Conservation (phyloP, 2,797 vertebrate species). For the Ispidina picta region DNA sequence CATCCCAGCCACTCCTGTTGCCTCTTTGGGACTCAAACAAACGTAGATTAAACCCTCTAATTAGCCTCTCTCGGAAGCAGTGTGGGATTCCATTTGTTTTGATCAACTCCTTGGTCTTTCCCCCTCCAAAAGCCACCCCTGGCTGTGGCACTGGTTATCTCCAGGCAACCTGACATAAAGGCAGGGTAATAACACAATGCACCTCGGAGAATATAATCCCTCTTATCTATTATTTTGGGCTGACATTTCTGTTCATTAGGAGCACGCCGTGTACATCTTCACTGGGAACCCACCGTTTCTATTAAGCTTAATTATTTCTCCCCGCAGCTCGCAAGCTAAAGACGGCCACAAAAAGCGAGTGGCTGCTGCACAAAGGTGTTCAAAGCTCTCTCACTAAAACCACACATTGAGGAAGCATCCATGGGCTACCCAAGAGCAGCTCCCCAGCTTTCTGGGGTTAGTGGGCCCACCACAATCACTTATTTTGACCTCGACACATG, state of each 20-base stretch:
- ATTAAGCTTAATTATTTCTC: constrained; percentile 51
- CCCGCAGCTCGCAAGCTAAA: background rate
- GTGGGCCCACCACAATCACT: background rate
- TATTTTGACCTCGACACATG: fast-evolving
- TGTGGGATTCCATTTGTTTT: background rate
- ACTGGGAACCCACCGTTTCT: constrained; percentile 14
- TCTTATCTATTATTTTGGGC: constrained; percentile 23
- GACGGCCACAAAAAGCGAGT: background rate
- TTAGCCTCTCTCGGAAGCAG: background rate
- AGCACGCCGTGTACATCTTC: constrained; percentile 37
- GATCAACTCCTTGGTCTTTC: background rate
- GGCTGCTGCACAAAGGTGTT: background rate
- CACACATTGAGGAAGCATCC: fast-evolving
- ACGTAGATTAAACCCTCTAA: background rate
- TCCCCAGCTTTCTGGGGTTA: background rate
- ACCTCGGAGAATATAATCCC: constrained; percentile 16
- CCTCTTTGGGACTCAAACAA: background rate
- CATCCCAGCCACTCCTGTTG: background rate
- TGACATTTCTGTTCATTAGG: constrained; percentile 57
- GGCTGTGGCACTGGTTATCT: background rate
- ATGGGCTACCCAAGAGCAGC: background rate
- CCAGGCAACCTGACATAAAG: background rate
- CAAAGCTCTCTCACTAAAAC: background rate
- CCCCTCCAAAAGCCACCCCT: background rate
- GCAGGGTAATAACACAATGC: background rate